A percentile compares a stretch with the other conserved stretches of the same genome.
Evolutionary conservation across 2,888 invertebrate species (phyloP).

Genomic region (Leptothorax acervorum): DNA sequence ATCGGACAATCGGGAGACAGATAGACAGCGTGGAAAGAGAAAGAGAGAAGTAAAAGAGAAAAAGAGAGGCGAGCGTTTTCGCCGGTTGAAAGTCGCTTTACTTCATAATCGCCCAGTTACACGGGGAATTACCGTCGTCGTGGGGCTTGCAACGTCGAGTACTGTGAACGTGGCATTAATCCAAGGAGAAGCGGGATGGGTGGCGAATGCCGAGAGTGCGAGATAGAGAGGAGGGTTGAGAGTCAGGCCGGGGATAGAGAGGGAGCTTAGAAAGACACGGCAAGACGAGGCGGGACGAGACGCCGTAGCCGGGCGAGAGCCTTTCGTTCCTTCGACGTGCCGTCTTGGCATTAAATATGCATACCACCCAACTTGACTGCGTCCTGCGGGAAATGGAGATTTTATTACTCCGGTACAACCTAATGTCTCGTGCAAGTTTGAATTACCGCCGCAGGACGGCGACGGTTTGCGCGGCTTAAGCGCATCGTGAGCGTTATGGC

Average conservation of each 20-base stretch:
- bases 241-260: conserved; percentile 16
- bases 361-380: conserved; percentile 72
- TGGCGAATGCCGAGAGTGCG: conserved; percentile 38
- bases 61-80: conserved; percentile 34
- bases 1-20: conserved; percentile 58
- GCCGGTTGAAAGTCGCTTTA: conserved; percentile 67
- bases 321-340: conserved; percentile 73
- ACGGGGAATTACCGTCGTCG: conserved; percentile 71
- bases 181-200: conserved; percentile 60
- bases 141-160: conserved; percentile 66
- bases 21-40: not conserved
- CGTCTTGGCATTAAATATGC: conserved; percentile 75
- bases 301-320: conserved; percentile 35
- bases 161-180: conserved; percentile 72
- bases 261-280: conserved; percentile 47
- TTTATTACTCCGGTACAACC: conserved; percentile 75
- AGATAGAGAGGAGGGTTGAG: conserved; percentile 16
- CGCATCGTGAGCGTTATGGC: conserved; percentile 56
- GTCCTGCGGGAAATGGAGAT: conserved; percentile 77
- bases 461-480: conserved; percentile 59
- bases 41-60: not conserved
- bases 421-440: conserved; percentile 74
- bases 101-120: conserved; percentile 73
- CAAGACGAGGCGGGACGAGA: conserved; percentile 34
- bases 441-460: conserved; percentile 68